Base-by-base conservation (phyloP, 2,113 vertebrate species). In the Lasiurus cinereus region DNA sequence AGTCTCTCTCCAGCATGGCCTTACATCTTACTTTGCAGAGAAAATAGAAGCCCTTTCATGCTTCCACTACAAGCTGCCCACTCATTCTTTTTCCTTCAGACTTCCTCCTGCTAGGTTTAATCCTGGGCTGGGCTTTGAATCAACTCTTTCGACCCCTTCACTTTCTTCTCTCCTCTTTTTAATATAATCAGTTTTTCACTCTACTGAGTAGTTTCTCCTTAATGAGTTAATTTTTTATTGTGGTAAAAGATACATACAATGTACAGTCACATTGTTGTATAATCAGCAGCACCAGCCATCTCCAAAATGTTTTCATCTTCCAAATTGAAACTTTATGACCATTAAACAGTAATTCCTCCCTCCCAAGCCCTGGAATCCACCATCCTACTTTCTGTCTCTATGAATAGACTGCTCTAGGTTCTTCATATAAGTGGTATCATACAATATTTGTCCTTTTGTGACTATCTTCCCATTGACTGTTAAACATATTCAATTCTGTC, bases 231-330 rank as follows among this genome's bases (percentile, higher is more conserved):
- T n/a, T 12, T 36, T 18, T 82, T 79, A 83, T 14, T n/a, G 16
- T 67, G 50, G 21, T 46, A 94, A 93, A 94, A 84, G 82, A 64
- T 16, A 54, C 5, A 48, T 66, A 67, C 70, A 83, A 66, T n/a
- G 22, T 21, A 21, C 19, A 79, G 67, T 62, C 56, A 54, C 27
- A 10, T 13, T 50, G 24, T n/a, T 69, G 22, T n/a, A 36, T 24
- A 93, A 22, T 24, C 48, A 77, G 48, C 18, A 66, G 39, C 24
- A 59, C 59, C 46, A 54, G 11, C 39, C 22, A 33, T 24, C 69
- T 85, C 59, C n/a, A 88, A 31, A 59, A 85, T 16, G 70, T 73
- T 72, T 59, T 78, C 13, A 84, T 67, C 46, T 54, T 27, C 77
- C 24, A 46, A 48, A 62, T 19, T 46, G 6, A 67, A 94, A 31